A percentile compares a stretch with the other conserved stretches of the same genome.
phyloP scores from a whole-genome alignment of 2,797 vertebrate species.

The Eurystomus glaucurus region DNA sequence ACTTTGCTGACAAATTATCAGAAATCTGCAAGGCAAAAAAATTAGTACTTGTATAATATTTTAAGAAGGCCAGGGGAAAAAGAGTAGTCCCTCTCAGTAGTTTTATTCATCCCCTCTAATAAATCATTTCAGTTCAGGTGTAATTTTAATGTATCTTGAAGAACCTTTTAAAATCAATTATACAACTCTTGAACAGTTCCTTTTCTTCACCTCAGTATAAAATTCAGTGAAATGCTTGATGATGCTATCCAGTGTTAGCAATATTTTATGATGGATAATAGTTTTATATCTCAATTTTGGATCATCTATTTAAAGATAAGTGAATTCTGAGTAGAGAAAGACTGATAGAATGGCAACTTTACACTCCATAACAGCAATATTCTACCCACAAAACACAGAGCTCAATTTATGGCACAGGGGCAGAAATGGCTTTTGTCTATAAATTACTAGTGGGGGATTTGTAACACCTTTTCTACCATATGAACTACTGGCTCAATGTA shows the following conservation, averaged over 20 bases:
- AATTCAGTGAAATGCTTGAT: neutral
- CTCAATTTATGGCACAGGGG: neutral
- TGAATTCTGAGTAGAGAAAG: neutral
- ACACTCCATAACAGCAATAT: neutral
- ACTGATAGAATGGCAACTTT: neutral
- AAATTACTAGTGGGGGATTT: neutral
- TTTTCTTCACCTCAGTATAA: neutral
- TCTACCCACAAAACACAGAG: neutral
- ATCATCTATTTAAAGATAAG: slow-evolving; percentile 9
- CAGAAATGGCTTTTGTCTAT: neutral
- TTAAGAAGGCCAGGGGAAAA: neutral
- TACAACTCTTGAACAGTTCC: neutral
- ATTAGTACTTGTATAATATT: neutral
- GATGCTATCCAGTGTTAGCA: neutral
- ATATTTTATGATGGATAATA: neutral
- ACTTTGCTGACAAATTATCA: neutral
- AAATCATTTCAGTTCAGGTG: neutral
- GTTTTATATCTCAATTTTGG: neutral
- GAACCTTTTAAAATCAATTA: slow-evolving; percentile 10
- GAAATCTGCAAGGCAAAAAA: slow-evolving; percentile 5
- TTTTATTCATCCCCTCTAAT: slow-evolving; percentile 3
- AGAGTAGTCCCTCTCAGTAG: neutral
- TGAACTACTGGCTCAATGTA: neutral
- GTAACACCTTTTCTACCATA: neutral
- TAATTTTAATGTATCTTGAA: neutral